These are phyloP conservation scores for Apostichopus parvimensis DNA, from an alignment of 35 echinoderm and acorn worm genomes.

Conservation along the genomic window DNA sequence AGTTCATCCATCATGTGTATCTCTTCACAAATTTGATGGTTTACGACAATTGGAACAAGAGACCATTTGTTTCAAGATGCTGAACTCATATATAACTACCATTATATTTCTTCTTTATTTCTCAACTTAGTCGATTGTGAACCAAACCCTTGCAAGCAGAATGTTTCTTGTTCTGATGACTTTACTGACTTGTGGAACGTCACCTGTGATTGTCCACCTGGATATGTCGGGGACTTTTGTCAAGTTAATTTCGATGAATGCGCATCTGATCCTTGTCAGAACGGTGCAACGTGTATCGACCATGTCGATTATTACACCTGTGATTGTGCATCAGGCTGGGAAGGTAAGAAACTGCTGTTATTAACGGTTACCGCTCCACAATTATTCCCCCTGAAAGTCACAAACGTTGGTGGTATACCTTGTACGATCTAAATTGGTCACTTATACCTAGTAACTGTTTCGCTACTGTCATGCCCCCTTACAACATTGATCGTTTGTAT, in stretches of 20 bases:
- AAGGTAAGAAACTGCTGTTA: conserved; percentile 30
- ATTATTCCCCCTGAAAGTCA: too few relatives aligned
- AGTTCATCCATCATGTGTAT: too few relatives aligned
- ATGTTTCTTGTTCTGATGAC: conserved; percentile 64
- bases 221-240: conserved; percentile 76
- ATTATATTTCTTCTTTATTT: conserved; percentile 29
- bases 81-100: not conserved
- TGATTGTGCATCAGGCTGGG: conserved; percentile 67
- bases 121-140: conserved; percentile 58
- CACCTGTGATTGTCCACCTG: conserved; percentile 61
- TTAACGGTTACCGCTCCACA: not conserved
- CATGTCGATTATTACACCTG: conserved; percentile 73
- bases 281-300: conserved; percentile 72
- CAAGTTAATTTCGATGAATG: conserved; percentile 75
- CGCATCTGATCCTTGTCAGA: conserved; percentile 68
- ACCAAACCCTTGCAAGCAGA: conserved; percentile 67
- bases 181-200: conserved; percentile 69
- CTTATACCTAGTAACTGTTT: too few relatives aligned
- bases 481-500: too few relatives aligned
- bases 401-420: too few relatives aligned
- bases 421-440: too few relatives aligned
- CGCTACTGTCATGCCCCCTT: too few relatives aligned
- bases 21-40: not conserved
- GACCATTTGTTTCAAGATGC: too few relatives aligned
- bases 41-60: too few relatives aligned